phyloP scores from a whole-genome alignment of 2,113 vertebrate species.

The mouse (Mus musculus) region GRCm39 chr17:67863001-67863500 shows the following conservation, averaged over 20 bases:
- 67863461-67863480: no score
- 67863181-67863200: not conserved
- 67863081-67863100: not conserved
- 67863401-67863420: no score
- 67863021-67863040: no score
- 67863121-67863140: not conserved
- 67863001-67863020: rapidly evolving
- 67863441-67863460: not conserved
- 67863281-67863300: not conserved
- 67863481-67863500: not conserved
- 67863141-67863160: not conserved
- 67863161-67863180: not conserved
- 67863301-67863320: no score
- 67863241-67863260: not conserved
- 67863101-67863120: not conserved
- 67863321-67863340: not conserved
- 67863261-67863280: not conserved
- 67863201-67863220: not conserved
- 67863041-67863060: no score
- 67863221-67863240: not conserved
- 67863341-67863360: not conserved
- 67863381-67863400: not conserved
- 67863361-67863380: not conserved
- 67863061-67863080: not conserved
- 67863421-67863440: not conserved